Evolutionary conservation across 2,113 vertebrate genomes (phyloP), one percentile per base, ranked within the genome.

Genomic region (Pangasianodon hypophthalmus): DNA sequence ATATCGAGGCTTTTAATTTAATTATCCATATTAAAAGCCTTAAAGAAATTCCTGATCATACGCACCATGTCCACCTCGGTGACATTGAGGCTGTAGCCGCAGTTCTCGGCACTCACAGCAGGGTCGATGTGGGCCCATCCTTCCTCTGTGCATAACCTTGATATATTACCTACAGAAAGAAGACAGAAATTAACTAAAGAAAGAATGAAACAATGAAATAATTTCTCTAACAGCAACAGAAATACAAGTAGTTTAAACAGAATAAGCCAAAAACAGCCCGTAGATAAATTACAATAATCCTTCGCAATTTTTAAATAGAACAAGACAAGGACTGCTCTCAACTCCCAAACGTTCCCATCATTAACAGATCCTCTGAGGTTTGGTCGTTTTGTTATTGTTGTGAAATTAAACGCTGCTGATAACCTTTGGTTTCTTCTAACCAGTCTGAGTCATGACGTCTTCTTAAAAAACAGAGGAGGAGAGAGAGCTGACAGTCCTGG

Each of bases 111-210:
- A 0, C 98, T 97, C 0, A 96, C 94, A 0, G 94, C 93, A 0
- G 96, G 95, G 89, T 96, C 96, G 88, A 97, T 93, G 0, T 94
- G 87, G 0, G 95, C 95, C 98, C 98, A 99, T 85, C 98, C 98
- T 0, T 96, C 90, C 0, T 86, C 94, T 0, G 97, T 97, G 85
- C 98, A 99, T 89, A 93, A 97, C 92, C 97, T 97, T 87, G 97
- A 97, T 92, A 99, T 95, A 0, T 98, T 98, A 62, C 97, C 98
- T 99, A 77, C 21, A 87, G 64, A 93, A 86, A 73, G 71, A 89
- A 56, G 87, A 64, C 64, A 29, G 80, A 8, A 56, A 86, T n/a
- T 3, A 69, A 41, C 21, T 14, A 44, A 64, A 29, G 21, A 50
- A 13, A 87, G 16, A 24, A 52, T 11, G 18, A 69, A 82, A 54